These are phyloP conservation scores for Malurus leucopterus DNA, from an alignment of 2,797 vertebrate genomes.

Conservation along the genomic window DNA sequence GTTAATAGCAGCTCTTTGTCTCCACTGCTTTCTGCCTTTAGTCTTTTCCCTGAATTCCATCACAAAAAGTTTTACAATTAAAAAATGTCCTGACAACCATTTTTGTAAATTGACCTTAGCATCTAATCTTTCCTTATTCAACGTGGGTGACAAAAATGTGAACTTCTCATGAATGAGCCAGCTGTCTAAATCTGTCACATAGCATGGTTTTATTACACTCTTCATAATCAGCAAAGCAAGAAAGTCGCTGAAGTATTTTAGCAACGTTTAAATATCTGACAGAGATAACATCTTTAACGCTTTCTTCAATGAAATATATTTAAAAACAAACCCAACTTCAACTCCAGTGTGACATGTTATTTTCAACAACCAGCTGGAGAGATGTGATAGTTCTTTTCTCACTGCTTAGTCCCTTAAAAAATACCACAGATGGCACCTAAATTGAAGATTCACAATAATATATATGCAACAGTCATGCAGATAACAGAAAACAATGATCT, in stretches of 20 bases:
- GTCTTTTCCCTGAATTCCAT: slow-evolving; percentile 73
- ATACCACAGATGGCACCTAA: neutral
- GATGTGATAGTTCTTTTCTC: slow-evolving; percentile 19
- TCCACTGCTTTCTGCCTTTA: slow-evolving; percentile 69
- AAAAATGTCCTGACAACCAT: slow-evolving; percentile 76
- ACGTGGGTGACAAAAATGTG: slow-evolving; percentile 73
- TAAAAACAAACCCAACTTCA: slow-evolving; percentile 18
- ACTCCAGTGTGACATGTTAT: neutral
- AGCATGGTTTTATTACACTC: slow-evolving; percentile 64
- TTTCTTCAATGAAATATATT: slow-evolving; percentile 22
- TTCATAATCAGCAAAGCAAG: slow-evolving; percentile 53
- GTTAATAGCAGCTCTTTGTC: slow-evolving; percentile 80
- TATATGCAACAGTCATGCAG: neutral
- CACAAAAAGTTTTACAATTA: slow-evolving; percentile 77
- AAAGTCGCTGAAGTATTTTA: slow-evolving; percentile 45
- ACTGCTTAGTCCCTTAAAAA: slow-evolving; percentile 29
- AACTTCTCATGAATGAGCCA: slow-evolving; percentile 72
- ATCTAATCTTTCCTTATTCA: slow-evolving; percentile 75
- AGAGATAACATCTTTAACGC: slow-evolving; percentile 35
- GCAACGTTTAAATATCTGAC: slow-evolving; percentile 40
- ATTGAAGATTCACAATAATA: neutral
- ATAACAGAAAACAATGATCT: neutral
- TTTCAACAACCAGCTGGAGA: slow-evolving; percentile 21
- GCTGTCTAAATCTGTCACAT: slow-evolving; percentile 74
- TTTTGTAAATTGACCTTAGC: slow-evolving; percentile 73